phyloP scores from a whole-genome alignment of 2,888 invertebrate species.

The Heliconius aoede region DNA sequence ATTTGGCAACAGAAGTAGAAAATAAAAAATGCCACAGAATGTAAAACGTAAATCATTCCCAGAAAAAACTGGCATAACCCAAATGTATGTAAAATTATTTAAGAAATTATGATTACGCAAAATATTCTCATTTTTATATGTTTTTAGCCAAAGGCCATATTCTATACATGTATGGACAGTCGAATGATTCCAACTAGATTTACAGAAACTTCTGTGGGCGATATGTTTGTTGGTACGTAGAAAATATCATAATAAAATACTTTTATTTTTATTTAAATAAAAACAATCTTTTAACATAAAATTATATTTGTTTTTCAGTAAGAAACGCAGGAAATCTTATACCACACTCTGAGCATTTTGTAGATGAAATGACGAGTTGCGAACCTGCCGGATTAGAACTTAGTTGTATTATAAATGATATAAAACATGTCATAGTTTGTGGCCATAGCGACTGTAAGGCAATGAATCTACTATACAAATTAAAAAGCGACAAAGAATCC shows the following conservation, averaged over 20 bases:
- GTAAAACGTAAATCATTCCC: not conserved
- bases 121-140: not conserved
- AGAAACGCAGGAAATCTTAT: conserved; percentile 98
- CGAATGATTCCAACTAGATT: conserved; percentile 98
- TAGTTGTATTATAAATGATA: conserved; percentile 95
- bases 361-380: conserved; percentile 94
- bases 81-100: not conserved
- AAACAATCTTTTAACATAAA: not conserved
- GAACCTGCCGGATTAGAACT: conserved; percentile 98
- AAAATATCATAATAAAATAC: conserved; percentile 19
- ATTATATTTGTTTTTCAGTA: conserved; percentile 83
- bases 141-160: conserved; percentile 96
- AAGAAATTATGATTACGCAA: not conserved
- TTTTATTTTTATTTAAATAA: not conserved
- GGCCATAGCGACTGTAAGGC: conserved; percentile 99
- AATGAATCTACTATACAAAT: conserved; percentile 94
- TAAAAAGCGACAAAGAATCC: conserved; percentile 91
- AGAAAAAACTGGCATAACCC: not conserved
- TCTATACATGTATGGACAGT: conserved; percentile 99
- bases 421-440: conserved; percentile 96
- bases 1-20: not conserved
- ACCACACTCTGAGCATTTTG: conserved; percentile 94
- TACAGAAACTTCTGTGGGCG: conserved; percentile 97
- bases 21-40: conserved; percentile 1
- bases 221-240: conserved; percentile 96